These are phyloP conservation scores for Geococcyx californianus DNA, from an alignment of 2,113 vertebrate genomes.

Conservation along the genomic window DNA sequence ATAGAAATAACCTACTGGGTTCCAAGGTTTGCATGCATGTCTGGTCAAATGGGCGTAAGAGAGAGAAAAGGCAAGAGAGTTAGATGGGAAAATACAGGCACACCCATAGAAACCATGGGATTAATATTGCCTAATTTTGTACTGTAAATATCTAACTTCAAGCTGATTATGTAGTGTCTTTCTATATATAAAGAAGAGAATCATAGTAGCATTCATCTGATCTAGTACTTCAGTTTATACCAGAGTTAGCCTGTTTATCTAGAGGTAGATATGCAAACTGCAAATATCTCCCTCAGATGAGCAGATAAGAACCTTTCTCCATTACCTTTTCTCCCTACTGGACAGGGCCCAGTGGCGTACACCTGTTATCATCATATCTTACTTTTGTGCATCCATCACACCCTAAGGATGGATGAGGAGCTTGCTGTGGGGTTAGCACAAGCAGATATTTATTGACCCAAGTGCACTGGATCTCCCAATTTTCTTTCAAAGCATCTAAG, in stretches of 20 bases:
- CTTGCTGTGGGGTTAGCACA: not conserved
- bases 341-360: not conserved
- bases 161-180: not conserved
- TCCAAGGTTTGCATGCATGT: not conserved
- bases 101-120: not conserved
- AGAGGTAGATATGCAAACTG: not conserved
- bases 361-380: not conserved
- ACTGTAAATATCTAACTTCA: not conserved
- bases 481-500: not conserved
- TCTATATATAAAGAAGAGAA: not conserved
- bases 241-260: not conserved
- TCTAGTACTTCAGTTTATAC: not conserved
- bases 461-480: not conserved
- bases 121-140: not conserved
- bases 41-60: not conserved
- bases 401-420: not conserved
- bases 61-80: not conserved
- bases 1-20: not conserved
- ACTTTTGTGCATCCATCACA: not conserved
- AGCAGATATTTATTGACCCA: not conserved
- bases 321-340: not conserved
- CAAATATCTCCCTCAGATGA: not conserved
- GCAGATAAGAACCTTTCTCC: not conserved
- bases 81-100: not conserved
- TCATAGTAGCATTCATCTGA: not conserved